Conservation (phyloP, 2,113 vertebrate species). For the Acanthisitta chloris region DNA sequence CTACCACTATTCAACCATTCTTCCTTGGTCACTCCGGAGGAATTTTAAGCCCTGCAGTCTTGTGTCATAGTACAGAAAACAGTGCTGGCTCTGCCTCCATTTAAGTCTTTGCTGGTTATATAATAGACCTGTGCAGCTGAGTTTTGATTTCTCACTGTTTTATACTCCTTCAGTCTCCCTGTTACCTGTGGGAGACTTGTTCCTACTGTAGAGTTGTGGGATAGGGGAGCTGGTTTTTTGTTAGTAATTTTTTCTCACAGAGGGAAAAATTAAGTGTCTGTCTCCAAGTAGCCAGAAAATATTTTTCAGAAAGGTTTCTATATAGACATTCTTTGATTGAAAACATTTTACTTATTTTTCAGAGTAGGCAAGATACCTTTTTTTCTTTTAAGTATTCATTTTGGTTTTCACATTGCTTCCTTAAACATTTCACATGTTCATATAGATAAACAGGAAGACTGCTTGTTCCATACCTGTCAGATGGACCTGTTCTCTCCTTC, state of each 20-base stretch:
- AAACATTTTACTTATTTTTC: not conserved
- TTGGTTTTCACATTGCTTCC: not conserved
- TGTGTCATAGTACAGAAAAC: not conserved
- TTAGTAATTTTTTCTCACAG: not conserved
- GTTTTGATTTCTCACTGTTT: not conserved
- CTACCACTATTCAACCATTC: not conserved
- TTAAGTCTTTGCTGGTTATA: not conserved
- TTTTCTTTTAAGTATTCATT: not conserved
- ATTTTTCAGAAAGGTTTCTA: not conserved
- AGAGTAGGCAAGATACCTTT: not conserved
- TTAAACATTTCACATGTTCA: not conserved
- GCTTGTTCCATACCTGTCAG: not conserved
- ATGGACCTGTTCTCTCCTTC: not conserved
- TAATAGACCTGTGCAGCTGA: not conserved
- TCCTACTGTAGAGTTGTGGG: not conserved
- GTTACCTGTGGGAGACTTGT: not conserved
- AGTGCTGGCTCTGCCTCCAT: not conserved
- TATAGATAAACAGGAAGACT: not conserved
- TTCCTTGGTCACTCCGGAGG: not conserved
- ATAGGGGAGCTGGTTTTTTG: not conserved
- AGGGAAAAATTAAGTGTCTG: not conserved
- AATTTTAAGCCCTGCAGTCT: not conserved
- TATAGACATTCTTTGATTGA: not conserved
- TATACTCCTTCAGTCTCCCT: not conserved
- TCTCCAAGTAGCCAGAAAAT: not conserved